phyloP scores from a whole-genome alignment of 2,888 invertebrate species.

The Mantis religiosa region DNA sequence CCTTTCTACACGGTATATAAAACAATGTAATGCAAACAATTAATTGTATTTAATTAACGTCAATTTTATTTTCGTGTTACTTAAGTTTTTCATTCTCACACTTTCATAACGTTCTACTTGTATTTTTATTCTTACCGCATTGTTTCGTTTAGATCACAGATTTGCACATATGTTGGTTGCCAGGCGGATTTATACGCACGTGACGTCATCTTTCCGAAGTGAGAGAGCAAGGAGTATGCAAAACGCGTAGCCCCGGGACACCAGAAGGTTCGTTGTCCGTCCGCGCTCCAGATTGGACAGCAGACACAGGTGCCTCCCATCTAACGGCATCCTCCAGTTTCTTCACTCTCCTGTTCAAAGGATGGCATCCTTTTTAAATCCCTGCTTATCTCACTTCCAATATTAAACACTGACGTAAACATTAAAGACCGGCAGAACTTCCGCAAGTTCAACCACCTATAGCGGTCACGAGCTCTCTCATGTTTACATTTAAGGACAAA shows the following conservation, averaged over 20 bases:
- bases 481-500: too few species aligned
- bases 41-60: too few species aligned
- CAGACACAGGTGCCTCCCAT: background rate
- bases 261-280: slow-evolving; percentile 9
- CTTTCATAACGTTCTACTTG: too few species aligned
- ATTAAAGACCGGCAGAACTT: background rate
- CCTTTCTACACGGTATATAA: too few species aligned
- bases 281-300: background rate
- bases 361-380: background rate
- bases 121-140: too few species aligned
- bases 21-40: too few species aligned
- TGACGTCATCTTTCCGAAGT: background rate
- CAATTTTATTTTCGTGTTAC: too few species aligned
- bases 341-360: background rate
- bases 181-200: background rate
- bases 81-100: too few species aligned
- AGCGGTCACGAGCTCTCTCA: too few species aligned
- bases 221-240: background rate
- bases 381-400: background rate
- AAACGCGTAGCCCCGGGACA: background rate
- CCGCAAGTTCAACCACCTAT: background rate
- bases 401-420: background rate
- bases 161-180: background rate
- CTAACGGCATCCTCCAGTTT: background rate
- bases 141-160: too few species aligned